A percentile compares a stretch with the other conserved stretches of the same genome.
Evolutionary conservation across 2,113 vertebrate species (phyloP).

Genomic region (Oenanthe melanoleuca): DNA sequence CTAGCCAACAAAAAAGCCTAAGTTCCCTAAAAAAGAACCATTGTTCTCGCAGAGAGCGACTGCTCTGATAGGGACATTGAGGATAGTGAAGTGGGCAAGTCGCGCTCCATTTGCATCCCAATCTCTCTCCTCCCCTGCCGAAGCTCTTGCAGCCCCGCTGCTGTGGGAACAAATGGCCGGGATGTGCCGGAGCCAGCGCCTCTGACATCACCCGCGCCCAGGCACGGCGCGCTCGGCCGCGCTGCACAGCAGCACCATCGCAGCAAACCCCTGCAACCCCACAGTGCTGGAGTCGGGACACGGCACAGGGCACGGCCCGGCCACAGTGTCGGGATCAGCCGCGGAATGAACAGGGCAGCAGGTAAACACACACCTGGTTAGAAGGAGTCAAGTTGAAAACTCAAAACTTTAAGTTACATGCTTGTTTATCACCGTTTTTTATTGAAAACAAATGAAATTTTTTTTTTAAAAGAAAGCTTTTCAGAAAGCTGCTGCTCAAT

Average conservation of each 20-base stretch:
- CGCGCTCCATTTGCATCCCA: slow-evolving; percentile 17
- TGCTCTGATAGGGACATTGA: not conserved
- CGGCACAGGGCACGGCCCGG: not conserved
- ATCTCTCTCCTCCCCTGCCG: slow-evolving; percentile 1
- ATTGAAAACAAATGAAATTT: not conserved
- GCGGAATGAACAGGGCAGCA: fast-evolving
- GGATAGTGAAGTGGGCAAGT: not conserved
- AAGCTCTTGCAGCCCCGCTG: not conserved
- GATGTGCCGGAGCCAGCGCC: not conserved
- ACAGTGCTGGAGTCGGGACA: fast-evolving
- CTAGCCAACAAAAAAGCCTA: not conserved
- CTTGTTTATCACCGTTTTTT: not conserved
- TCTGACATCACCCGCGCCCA: not conserved
- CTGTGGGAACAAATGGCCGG: slow-evolving; percentile 4
- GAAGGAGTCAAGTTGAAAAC: not conserved
- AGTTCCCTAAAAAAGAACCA: not conserved
- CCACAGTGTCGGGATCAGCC: not conserved
- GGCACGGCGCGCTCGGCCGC: not conserved
- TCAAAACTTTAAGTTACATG: fast-evolving
- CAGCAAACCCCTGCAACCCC: not conserved
- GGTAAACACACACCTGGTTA: not conserved
- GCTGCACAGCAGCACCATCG: not conserved
- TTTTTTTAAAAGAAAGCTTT: not conserved
- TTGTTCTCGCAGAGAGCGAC: not conserved
- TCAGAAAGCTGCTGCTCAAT: not conserved